Evolutionary conservation across 2,797 vertebrate species (phyloP).

Genomic region (Eulemur albifrons): DNA sequence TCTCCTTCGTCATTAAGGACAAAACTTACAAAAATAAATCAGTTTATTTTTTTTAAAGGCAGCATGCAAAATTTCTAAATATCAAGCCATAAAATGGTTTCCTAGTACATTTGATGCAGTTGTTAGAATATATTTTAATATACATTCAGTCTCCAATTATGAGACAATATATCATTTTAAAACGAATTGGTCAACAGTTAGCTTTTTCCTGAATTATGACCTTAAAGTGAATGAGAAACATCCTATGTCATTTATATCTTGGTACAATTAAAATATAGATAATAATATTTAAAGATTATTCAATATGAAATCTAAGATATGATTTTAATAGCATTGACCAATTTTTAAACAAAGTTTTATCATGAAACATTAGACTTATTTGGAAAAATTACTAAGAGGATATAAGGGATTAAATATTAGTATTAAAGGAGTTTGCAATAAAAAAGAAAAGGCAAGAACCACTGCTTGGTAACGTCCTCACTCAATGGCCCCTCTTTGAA

Average conservation of each 20-base stretch:
- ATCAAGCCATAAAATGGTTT: neutral
- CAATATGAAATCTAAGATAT: neutral
- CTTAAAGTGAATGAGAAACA: neutral
- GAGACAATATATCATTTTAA: neutral
- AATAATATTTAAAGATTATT: neutral
- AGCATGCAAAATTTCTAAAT: slow-evolving; percentile 17
- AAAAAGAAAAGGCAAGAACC: neutral
- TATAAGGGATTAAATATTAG: neutral
- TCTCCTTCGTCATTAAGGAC: neutral
- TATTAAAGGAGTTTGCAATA: neutral
- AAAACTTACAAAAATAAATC: neutral
- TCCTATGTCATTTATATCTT: neutral
- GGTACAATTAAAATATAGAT: neutral
- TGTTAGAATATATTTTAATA: neutral
- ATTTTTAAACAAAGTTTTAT: neutral
- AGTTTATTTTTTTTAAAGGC: slow-evolving; percentile 8
- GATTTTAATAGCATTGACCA: neutral
- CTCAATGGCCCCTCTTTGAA: too few species aligned
- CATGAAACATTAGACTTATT: neutral
- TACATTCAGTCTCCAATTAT: neutral
- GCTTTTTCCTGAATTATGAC: neutral
- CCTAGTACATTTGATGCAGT: neutral
- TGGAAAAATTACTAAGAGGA: neutral
- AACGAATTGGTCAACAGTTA: neutral
- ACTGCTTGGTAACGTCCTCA: neutral